These are phyloP conservation scores for Cantharis lateralis DNA, from an alignment of 2,888 invertebrate species.

Conservation along the genomic window DNA sequence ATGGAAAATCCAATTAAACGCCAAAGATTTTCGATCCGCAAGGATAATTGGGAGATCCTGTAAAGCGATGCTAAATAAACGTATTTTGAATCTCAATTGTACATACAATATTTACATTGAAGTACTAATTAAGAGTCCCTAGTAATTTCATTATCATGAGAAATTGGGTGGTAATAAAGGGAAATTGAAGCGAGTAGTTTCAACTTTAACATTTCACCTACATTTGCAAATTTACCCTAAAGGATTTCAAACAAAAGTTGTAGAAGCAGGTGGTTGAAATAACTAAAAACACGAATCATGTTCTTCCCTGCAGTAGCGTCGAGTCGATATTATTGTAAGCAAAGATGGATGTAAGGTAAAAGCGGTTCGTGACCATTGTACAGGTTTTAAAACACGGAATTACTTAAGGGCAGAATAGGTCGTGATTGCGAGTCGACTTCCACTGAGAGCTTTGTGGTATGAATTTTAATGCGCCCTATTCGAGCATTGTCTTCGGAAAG, in stretches of 20 bases:
- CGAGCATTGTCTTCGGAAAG: constrained; percentile 21
- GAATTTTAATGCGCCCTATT: constrained; percentile 32
- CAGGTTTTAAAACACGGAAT: background rate
- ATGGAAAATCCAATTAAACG: background rate
- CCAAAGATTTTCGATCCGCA: background rate
- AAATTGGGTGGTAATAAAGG: background rate
- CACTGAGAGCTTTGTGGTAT: constrained; percentile 30
- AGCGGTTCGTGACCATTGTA: constrained; percentile 1
- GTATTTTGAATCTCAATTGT: background rate
- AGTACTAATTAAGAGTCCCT: background rate
- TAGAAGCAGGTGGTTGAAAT: background rate
- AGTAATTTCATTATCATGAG: background rate
- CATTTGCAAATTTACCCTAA: background rate
- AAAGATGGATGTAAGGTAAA: constrained; percentile 3
- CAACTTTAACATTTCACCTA: background rate
- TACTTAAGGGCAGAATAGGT: constrained; percentile 17
- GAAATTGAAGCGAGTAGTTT: background rate
- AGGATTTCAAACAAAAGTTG: background rate
- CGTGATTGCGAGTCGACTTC: constrained; percentile 31
- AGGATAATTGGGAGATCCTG: background rate
- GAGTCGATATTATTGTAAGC: constrained; percentile 1
- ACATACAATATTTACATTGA: background rate
- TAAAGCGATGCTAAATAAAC: background rate
- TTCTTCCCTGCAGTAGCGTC: background rate
- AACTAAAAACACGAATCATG: background rate